A percentile compares a stretch with the other conserved stretches of the same genome.
These are phyloP conservation scores for Heteromormyrus szaboi DNA, from an alignment of 2,797 vertebrate genomes.

Conservation along the genomic window DNA sequence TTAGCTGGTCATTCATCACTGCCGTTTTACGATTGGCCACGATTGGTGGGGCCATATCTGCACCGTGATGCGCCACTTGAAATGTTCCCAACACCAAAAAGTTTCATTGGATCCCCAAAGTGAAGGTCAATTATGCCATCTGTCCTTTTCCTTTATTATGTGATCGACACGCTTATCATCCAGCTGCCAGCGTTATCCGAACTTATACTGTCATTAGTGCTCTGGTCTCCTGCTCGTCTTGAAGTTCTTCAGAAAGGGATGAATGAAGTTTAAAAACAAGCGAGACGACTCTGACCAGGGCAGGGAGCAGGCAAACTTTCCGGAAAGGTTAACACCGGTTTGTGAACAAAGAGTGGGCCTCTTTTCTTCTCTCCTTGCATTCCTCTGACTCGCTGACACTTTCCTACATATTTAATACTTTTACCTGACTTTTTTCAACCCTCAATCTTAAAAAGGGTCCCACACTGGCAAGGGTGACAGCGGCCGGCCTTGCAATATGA, in stretches of 20 bases:
- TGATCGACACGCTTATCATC: conserved; percentile 37
- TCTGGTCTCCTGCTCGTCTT: conserved; percentile 24
- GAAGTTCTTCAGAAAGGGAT: conserved; percentile 30
- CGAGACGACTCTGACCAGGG: conserved; percentile 31
- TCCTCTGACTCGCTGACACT: conserved; percentile 49
- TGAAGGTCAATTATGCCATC: conserved; percentile 54
- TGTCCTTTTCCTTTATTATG: conserved; percentile 28
- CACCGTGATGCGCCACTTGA: conserved; percentile 42
- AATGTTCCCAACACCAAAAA: conserved; percentile 42
- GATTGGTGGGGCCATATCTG: conserved; percentile 46
- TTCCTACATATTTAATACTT: conserved; percentile 73
- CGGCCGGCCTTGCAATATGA: conserved; percentile 60
- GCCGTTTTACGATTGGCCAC: conserved; percentile 53
- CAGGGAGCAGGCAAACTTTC: conserved; percentile 36
- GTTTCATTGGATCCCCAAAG: conserved; percentile 37
- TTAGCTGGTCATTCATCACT: conserved; percentile 58
- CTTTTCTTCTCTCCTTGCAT: conserved; percentile 18
- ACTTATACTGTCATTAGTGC: conserved; percentile 35
- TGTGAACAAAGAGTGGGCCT: conserved; percentile 37
- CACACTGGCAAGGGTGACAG: conserved; percentile 76
- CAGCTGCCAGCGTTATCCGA: conserved; percentile 21
- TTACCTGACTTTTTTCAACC: conserved; percentile 59
- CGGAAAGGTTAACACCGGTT: conserved; percentile 45
- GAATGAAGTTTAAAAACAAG: conserved; percentile 33
- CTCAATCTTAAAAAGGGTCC: conserved; percentile 53